These are phyloP conservation scores for Alaudala cheleensis DNA, from an alignment of 2,113 vertebrate species.

Conservation along the genomic window DNA sequence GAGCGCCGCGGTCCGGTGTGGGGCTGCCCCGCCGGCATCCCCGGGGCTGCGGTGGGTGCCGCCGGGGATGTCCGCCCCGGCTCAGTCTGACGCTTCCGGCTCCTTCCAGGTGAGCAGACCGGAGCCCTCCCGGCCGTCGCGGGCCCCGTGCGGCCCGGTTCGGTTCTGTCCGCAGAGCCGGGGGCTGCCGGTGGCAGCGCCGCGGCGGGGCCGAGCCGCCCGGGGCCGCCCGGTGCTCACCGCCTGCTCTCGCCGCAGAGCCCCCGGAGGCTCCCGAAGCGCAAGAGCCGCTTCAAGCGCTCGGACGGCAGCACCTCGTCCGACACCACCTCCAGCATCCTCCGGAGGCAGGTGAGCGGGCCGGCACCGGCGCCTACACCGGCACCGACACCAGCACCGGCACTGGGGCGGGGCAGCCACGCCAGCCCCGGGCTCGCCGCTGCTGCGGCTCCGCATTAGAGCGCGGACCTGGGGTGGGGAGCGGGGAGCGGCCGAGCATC, in stretches of 20 bases:
- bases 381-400: not conserved
- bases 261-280: conserved; percentile 83
- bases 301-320: conserved; percentile 86
- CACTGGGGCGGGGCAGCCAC: not conserved
- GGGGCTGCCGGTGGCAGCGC: not conserved
- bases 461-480: not conserved
- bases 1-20: not conserved
- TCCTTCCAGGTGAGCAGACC: conserved; percentile 16
- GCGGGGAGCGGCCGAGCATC: not conserved
- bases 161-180: not conserved
- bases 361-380: not conserved
- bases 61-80: not conserved
- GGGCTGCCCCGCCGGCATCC: not conserved
- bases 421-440: not conserved
- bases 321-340: conserved; percentile 84
- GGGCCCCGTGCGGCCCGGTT: not conserved
- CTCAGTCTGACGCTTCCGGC: not conserved
- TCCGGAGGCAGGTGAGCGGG: conserved; percentile 79
- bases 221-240: not conserved
- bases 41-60: not conserved
- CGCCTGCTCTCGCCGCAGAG: conserved; percentile 13
- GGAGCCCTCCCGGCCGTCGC: not conserved
- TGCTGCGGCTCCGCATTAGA: not conserved
- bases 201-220: not conserved
- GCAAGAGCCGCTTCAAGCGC: conserved; percentile 84